Base-by-base conservation (phyloP, 2,888 invertebrate genomes). In the Ditula angustiorana region DNA sequence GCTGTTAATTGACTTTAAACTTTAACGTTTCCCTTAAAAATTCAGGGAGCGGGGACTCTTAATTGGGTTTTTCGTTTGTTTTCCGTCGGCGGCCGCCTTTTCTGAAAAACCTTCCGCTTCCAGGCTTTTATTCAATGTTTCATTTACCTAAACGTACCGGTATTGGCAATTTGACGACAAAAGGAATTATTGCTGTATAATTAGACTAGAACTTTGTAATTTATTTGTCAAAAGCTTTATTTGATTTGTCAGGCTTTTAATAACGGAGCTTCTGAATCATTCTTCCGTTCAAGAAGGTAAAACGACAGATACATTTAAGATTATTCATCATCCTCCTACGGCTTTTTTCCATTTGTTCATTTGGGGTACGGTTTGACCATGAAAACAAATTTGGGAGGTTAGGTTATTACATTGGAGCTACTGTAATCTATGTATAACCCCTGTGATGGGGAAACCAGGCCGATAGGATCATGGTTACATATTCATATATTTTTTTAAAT, bases 51-150 rank as follows among this genome's bases (percentile, higher is more conserved):
- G 49, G 11, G 49, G 33, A 63, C 16, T 52, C 52, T 63, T 58
- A 63, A 63, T 63, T 63, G 50, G 50, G 52, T 50, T 52, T 63
- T 58, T 52, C 57, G 57, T 58, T 63, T 63, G 33, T 52, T 56
- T 58, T 28, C 53, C 46, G 11, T 47, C 13, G 7, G 35, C 24
- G 46, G 13, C 46, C 55, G 46, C 28, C 26, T 23, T 49, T 47
- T 30, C 23, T 10, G 19, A 61, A 47, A 55, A 61, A 53, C 37
- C 26, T 62, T 56, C 28, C 7, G 35, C 21, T 46, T 55, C n/a
- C 10, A 7, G 16, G 5, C 16, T 62, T n/a, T 33, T n/a, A n/a
- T n/a, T 62, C 30, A 62, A 41, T 56, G 49, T 49, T 62, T 49
- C 23, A 53, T 41, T 63, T 52, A 63, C 44, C 24, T 10, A n/a